These are phyloP conservation scores for Neogale vison DNA, from an alignment of 2,113 vertebrate genomes.

Conservation along the genomic window DNA sequence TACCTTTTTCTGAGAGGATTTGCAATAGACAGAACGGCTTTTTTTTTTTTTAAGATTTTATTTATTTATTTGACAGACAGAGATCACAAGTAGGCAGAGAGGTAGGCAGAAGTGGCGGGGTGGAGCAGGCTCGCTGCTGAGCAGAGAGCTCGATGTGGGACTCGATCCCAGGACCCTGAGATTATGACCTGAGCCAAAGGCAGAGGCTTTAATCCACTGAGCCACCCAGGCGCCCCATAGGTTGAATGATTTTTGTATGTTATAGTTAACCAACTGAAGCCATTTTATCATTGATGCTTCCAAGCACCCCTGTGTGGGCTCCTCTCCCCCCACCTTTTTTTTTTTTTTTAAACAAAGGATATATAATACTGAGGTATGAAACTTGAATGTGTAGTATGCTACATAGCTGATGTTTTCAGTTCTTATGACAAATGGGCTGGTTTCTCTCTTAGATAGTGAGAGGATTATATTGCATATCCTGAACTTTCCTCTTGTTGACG, in stretches of 20 bases:
- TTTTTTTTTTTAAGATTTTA: no score
- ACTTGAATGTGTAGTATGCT: not conserved
- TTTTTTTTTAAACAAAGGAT: not conserved
- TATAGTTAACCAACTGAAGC: not conserved
- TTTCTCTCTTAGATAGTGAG: conserved; percentile 35
- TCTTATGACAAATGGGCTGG: conserved; percentile 29
- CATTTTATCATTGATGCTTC: not conserved
- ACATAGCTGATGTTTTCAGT: not conserved
- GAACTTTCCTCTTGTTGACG: conserved; percentile 47
- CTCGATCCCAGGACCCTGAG: no score
- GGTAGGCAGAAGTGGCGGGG: no score
- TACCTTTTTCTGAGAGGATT: conserved; percentile 19
- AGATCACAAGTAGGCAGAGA: no score
- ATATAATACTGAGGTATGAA: not conserved
- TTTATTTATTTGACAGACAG: no score
- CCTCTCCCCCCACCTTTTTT: not conserved
- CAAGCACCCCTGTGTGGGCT: not conserved
- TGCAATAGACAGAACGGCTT: not conserved
- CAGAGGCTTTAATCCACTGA: no score
- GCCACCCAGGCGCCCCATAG: no score
- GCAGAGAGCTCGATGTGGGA: no score
- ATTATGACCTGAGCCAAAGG: no score
- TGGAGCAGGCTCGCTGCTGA: no score
- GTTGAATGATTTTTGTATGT: not conserved
- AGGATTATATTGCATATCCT: conserved; percentile 27